phyloP scores from a whole-genome alignment of 2,797 vertebrate species.

The Amazona finschi region DNA sequence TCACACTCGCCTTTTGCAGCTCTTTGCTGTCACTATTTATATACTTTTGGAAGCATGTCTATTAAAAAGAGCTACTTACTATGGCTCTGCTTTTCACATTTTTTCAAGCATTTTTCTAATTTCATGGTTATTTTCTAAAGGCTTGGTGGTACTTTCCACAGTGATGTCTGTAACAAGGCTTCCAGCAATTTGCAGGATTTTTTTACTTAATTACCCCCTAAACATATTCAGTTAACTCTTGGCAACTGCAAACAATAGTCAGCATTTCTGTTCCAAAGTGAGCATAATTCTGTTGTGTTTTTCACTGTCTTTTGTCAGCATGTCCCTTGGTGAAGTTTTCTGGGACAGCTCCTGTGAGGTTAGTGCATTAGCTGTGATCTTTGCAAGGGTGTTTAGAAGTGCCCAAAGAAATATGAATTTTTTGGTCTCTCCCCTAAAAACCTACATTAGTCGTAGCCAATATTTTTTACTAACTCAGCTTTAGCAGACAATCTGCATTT shows the following conservation, averaged over 20 bases:
- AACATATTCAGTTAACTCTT: conserved; percentile 3
- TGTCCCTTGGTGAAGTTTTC: background rate
- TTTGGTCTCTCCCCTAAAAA: background rate
- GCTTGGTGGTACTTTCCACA: background rate
- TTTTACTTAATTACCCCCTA: background rate
- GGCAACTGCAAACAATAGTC: background rate
- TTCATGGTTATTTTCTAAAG: background rate
- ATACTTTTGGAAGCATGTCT: background rate
- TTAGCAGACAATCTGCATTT: background rate
- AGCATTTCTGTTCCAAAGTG: conserved; percentile 5
- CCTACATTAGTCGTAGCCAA: background rate
- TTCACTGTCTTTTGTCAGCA: background rate
- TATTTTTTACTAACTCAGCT: background rate
- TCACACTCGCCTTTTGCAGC: conserved; percentile 1
- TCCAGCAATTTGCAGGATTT: background rate
- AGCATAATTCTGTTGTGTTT: conserved; percentile 3
- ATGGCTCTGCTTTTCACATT: background rate
- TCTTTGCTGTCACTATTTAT: background rate
- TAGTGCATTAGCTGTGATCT: background rate
- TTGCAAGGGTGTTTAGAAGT: background rate
- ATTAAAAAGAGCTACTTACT: background rate
- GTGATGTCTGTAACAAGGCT: background rate
- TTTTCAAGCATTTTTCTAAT: conserved; percentile 5
- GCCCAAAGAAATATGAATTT: background rate
- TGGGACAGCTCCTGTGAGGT: background rate